A percentile compares a stretch with the other conserved stretches of the same genome.
phyloP scores from a whole-genome alignment of 1,140 invertebrate species.

The Neodiprion fabricii region DNA sequence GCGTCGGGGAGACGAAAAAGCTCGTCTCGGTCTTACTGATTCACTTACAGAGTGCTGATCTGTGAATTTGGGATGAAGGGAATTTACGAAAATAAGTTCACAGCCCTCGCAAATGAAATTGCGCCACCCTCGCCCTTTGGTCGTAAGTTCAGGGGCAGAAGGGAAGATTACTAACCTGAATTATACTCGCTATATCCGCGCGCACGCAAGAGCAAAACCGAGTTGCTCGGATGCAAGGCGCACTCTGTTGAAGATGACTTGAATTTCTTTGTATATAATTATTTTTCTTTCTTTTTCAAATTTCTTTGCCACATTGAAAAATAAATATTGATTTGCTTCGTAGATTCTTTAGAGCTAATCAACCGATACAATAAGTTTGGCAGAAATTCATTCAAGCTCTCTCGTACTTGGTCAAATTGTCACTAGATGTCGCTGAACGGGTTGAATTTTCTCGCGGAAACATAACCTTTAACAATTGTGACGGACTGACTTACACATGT shows the following conservation, averaged over 20 bases:
- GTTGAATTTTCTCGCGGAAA: too few relatives aligned
- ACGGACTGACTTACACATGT: too few relatives aligned
- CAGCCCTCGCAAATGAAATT: conserved; percentile 40
- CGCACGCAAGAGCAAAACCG: neutral
- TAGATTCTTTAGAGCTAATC: too few relatives aligned
- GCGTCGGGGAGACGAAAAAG: conserved; percentile 24
- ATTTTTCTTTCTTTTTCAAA: neutral
- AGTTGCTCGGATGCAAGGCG: neutral
- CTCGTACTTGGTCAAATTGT: too few relatives aligned
- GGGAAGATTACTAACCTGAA: too few relatives aligned
- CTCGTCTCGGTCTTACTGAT: conserved; percentile 18
- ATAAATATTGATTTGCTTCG: too few relatives aligned
- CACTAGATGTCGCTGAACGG: too few relatives aligned
- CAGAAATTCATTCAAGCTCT: too few relatives aligned
- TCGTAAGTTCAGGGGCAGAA: neutral
- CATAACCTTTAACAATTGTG: too few relatives aligned
- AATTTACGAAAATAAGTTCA: conserved; percentile 33
- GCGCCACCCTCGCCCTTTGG: conserved; percentile 34
- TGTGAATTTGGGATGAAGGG: conserved; percentile 31
- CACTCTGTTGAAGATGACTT: neutral
- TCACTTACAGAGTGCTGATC: conserved; percentile 38
- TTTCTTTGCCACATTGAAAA: neutral
- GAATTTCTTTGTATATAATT: neutral
- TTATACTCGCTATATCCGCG: conserved; percentile 12
- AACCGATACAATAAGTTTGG: too few relatives aligned